phyloP scores from a whole-genome alignment of 2,113 vertebrate genomes.

The Verasper variegatus region DNA sequence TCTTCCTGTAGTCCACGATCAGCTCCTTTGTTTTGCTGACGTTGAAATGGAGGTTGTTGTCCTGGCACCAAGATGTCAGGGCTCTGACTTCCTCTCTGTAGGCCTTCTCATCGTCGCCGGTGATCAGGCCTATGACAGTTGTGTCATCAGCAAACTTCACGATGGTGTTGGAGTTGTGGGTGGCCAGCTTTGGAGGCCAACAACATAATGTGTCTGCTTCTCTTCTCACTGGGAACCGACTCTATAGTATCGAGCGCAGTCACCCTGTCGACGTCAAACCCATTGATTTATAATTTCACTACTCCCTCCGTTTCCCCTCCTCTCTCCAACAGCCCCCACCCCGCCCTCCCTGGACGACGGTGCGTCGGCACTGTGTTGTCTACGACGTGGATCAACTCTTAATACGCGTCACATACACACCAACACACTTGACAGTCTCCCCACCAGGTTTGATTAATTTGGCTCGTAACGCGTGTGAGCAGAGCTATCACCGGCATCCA shows the following conservation, averaged over 20 bases:
- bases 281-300: conserved; percentile 71
- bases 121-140: too few species aligned
- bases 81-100: too few species aligned
- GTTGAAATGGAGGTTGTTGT: too few species aligned
- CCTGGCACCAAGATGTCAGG: too few species aligned
- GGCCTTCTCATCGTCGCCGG: too few species aligned
- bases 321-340: conserved; percentile 10
- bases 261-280: conserved; percentile 55
- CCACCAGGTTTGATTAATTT: conserved; percentile 82
- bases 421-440: conserved; percentile 60
- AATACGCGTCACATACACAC: conserved; percentile 56
- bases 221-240: conserved; percentile 47
- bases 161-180: too few species aligned
- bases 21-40: too few species aligned
- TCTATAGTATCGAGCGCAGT: conserved; percentile 62
- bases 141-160: too few species aligned
- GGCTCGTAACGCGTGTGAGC: conserved; percentile 72
- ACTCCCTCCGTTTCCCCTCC: conserved; percentile 22
- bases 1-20: too few species aligned
- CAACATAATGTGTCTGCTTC: conserved; percentile 52
- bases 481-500: conserved; percentile 80
- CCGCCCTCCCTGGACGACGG: conserved; percentile 52
- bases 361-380: conserved; percentile 59
- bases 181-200: conserved; percentile 40
- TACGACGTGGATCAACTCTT: conserved; percentile 70